A percentile compares a stretch with the other conserved stretches of the same genome.
phyloP scores from a whole-genome alignment of 2,888 invertebrate genomes.

The Thereva unica region DNA sequence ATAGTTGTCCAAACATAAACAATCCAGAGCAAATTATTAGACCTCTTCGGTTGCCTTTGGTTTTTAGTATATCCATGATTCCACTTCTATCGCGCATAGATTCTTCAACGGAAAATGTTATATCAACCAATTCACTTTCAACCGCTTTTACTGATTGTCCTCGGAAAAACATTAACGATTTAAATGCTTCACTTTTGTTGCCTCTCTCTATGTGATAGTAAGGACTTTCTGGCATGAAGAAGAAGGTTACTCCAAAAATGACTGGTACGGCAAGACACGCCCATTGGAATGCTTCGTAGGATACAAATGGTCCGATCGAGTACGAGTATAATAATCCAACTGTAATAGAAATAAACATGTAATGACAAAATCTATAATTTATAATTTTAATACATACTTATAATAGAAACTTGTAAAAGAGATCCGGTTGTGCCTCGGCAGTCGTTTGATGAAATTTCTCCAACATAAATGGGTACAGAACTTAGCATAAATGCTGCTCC shows the following conservation, averaged over 20 bases:
- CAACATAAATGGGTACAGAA: constrained; percentile 81
- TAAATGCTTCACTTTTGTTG: constrained; percentile 63
- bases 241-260: constrained; percentile 65
- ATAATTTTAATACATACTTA: constrained; percentile 50
- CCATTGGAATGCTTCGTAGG: constrained; percentile 68
- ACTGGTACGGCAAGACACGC: constrained; percentile 67
- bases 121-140: constrained; percentile 66
- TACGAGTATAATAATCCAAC: constrained; percentile 72
- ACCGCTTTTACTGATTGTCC: constrained; percentile 65
- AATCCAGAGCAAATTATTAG: constrained; percentile 74
- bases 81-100: constrained; percentile 57
- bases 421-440: constrained; percentile 83
- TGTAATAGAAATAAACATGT: constrained; percentile 47
- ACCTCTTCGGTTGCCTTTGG: constrained; percentile 74
- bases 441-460: constrained; percentile 80
- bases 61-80: constrained; percentile 64
- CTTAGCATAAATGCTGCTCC: constrained; percentile 72
- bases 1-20: constrained; percentile 81
- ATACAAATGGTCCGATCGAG: constrained; percentile 71
- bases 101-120: constrained; percentile 62
- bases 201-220: constrained; percentile 68
- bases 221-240: constrained; percentile 83
- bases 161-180: constrained; percentile 69
- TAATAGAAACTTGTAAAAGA: constrained; percentile 75
- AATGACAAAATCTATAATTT: too few species aligned